Evolutionary conservation across 2,888 invertebrate species (phyloP), one percentile per base, ranked within the genome.

Genomic region (Drosophila tanythrix): DNA sequence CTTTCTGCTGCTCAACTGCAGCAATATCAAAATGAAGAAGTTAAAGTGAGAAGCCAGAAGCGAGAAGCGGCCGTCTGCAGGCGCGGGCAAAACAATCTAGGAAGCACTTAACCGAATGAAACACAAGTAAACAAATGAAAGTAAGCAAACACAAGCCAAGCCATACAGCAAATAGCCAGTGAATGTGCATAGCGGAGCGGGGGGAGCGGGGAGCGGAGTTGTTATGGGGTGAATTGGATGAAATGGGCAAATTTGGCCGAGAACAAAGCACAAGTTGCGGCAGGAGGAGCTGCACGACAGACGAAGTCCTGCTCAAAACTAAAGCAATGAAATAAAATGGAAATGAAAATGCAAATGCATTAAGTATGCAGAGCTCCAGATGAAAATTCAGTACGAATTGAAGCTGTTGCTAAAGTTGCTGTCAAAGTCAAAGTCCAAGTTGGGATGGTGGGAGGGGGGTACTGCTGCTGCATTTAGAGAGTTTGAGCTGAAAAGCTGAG

Each of bases 101-200:
- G 83, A 88, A 88, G 90, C 90, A 88, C 88, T 88, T 88, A 88
- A 90, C 89, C 90, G 88, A 88, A 88, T 88, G 88, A 90, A 88
- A 89, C 79, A 82, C 82, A 89, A 88, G 88, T 81, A 90, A 90
- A 90, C 90, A 88, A 88, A 88, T 88, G 88, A 88, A 88, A 86
- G 89, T 83, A 79, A 80, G 84, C 78, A 87, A 84, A 83, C 74
- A 71, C 74, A 82, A 89, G 88, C 73, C 86, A 83, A 85, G 83
- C 81, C 88, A 81, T 69, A 83, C 71, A 79, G 86, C 81, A 85
- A 86, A 86, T 82, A 83, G 81, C 59, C 63, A 60, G 27, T 68
- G 73, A 69, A 60, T 51, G 58, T 51, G 59, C 61, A 59, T 50
- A 7, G 31, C 0, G 15, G 27, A 50, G 21, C 8, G 27, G 48